phyloP scores from a whole-genome alignment of 1,140 invertebrate genomes.

The Drosophila tani region DNA sequence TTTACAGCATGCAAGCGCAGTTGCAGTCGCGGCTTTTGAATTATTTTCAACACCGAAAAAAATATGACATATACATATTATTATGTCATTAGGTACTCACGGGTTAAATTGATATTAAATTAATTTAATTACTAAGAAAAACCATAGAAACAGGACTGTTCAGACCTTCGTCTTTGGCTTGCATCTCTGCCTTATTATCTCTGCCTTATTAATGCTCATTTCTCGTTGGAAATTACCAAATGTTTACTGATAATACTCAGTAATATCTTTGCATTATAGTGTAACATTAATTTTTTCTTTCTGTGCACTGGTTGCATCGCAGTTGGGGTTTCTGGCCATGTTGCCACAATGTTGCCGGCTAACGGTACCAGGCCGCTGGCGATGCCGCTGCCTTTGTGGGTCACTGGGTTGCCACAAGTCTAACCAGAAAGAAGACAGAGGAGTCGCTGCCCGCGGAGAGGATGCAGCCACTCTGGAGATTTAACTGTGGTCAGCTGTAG shows the following conservation, averaged over 20 bases:
- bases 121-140: too few relatives aligned
- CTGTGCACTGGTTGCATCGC: conserved; percentile 3
- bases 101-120: too few relatives aligned
- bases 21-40: conserved; percentile 52
- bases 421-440: conserved; percentile 32
- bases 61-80: background rate
- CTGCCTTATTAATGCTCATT: too few relatives aligned
- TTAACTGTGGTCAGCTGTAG: conserved; percentile 34
- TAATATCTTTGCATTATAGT: background rate
- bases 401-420: conserved; percentile 74
- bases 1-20: conserved; percentile 50
- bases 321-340: conserved; percentile 43
- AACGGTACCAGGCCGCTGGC: conserved; percentile 68
- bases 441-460: conserved; percentile 29
- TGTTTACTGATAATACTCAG: too few relatives aligned
- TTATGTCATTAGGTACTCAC: too few relatives aligned
- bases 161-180: too few relatives aligned
- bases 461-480: conserved; percentile 32
- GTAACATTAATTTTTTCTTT: background rate
- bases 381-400: conserved; percentile 64
- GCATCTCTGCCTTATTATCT: rapidly evolving
- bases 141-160: too few relatives aligned
- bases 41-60: conserved; percentile 40
- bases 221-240: too few relatives aligned
- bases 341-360: conserved; percentile 63